Percentiles rank a stretch among this genome's conserved stretches.
These are phyloP conservation scores for Ploceus nigricollis DNA, from an alignment of 2,113 vertebrate genomes.

Conservation along the genomic window DNA sequence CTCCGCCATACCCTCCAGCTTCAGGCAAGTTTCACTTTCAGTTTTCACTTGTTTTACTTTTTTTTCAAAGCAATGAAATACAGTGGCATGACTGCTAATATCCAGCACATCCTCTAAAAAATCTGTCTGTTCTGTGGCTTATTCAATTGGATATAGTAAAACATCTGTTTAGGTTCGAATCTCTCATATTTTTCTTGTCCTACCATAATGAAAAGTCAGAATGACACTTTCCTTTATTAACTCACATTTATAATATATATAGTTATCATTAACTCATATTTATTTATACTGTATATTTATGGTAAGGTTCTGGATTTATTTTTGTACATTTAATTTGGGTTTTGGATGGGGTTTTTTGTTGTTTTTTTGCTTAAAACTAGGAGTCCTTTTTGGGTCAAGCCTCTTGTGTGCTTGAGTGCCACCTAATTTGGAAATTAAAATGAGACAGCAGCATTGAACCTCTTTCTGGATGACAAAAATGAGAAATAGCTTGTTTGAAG, in stretches of 20 bases:
- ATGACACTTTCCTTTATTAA: not conserved
- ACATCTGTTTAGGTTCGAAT: not conserved
- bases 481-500: not conserved
- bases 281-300: not conserved
- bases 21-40: slow-evolving; percentile 75
- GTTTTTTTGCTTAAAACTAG: not conserved
- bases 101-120: not conserved
- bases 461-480: not conserved
- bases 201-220: not conserved
- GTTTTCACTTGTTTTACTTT: not conserved
- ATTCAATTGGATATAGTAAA: not conserved
- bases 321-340: not conserved
- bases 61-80: not conserved
- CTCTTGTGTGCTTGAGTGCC: not conserved
- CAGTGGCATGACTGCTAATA: not conserved
- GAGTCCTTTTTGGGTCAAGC: not conserved
- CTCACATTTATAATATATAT: not conserved
- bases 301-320: not conserved
- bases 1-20: slow-evolving; percentile 95
- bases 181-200: not conserved
- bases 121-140: not conserved
- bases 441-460: not conserved
- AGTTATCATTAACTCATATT: not conserved
- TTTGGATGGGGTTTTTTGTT: not conserved
- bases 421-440: not conserved